These are phyloP conservation scores for Thereva unica DNA, from an alignment of 2,888 invertebrate species.

Conservation along the genomic window DNA sequence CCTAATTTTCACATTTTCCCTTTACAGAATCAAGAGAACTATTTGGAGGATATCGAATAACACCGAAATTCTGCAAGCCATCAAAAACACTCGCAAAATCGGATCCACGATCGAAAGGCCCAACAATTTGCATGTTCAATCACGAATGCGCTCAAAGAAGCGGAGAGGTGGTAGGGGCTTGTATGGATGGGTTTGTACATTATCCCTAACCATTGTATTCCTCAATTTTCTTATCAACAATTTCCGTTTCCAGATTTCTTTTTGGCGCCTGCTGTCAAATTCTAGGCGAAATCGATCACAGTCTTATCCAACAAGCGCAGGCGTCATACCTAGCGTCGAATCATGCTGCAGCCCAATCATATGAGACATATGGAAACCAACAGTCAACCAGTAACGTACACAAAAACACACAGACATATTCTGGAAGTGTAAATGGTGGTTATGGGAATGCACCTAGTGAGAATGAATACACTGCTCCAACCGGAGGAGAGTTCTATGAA, in stretches of 20 bases:
- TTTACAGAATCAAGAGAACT: conserved; percentile 66
- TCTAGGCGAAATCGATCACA: conserved; percentile 60
- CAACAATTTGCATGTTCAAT: conserved; percentile 91
- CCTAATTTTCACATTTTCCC: not conserved
- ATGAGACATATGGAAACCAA: conserved; percentile 48
- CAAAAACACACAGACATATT: not conserved
- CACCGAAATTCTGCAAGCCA: conserved; percentile 78
- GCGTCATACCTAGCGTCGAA: conserved; percentile 49
- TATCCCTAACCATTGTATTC: not conserved
- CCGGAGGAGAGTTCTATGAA: conserved; percentile 14
- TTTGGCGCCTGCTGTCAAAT: conserved; percentile 90
- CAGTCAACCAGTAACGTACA: conserved; percentile 9
- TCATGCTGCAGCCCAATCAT: conserved; percentile 46
- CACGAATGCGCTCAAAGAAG: conserved; percentile 80
- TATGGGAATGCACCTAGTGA: not conserved
- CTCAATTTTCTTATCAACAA: not conserved
- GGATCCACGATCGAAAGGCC: conserved; percentile 64
- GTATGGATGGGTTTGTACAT: conserved; percentile 74
- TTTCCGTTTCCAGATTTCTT: conserved; percentile 63
- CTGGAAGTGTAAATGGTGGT: conserved; percentile 16
- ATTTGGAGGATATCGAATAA: conserved; percentile 85
- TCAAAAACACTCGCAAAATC: conserved; percentile 65
- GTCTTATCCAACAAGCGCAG: conserved; percentile 52
- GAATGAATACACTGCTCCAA: conserved; percentile 1
- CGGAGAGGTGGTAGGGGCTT: conserved; percentile 85